Evolutionary conservation across 2,797 vertebrate species (phyloP), one percentile per base, ranked within the genome.

Genomic region (Alexandromys oeconomus): DNA sequence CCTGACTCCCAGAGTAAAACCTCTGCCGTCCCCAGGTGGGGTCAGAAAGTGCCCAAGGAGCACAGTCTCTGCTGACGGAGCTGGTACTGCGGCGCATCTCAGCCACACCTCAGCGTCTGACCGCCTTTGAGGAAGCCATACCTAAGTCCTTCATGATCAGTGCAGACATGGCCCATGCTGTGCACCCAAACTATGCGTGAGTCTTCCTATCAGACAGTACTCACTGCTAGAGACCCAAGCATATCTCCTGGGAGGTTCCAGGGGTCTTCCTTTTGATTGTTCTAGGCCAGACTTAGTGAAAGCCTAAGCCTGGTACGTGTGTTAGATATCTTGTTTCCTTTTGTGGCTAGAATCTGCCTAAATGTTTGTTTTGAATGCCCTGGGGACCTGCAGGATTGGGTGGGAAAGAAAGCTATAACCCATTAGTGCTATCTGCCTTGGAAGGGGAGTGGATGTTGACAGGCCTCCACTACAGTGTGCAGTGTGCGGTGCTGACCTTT

Each of bases 61-160:
- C 99, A 0, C 98, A 99, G 97, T 99, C 99, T 5, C 99, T 99
- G 98, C 99, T 99, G 95, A 99, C 99, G 0, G 99, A 99, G 98
- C 98, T 99, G 97, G 99, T 99, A 91, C 98, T 99, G 85, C 99
- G 98, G 73, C 99, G 99, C 8, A 99, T 99, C 96, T 99, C 99
- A 0, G 96, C 99, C 43, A 99, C 98, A 0, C 19, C 98, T 0
- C 98, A 98, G 69, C 99, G 99, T 98, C 98, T 99, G 95, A 99
- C 99, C 0, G 99, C 99, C 87, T 99, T 99, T 0, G 99, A 99
- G 98, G 99, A 99, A 98, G 99, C 99, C 0, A 98, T 99, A 78
- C 99, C 99, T 29, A 99, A 98, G 76, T 99, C 99, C 97, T 99
- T 99, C 98, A 99, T 99, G 99, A 99, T 99, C 98, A 99, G 99